These are phyloP conservation scores for Lepidocolaptes lacrymiger DNA, from an alignment of 2,797 vertebrate species.

Conservation along the genomic window DNA sequence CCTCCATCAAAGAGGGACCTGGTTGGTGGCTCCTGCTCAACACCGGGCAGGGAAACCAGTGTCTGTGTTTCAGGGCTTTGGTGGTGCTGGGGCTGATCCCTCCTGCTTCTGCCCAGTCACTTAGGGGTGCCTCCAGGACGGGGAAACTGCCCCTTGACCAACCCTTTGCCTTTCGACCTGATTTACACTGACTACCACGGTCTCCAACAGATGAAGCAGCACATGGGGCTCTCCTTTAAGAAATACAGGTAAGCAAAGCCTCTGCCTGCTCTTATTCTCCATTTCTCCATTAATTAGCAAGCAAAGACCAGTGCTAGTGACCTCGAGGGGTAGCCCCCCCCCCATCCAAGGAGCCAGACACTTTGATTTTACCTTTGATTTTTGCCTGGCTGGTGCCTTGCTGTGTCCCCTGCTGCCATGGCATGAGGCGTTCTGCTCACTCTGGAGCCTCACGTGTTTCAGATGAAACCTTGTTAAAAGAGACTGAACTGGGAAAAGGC, in stretches of 20 bases:
- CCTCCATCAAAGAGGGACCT: background rate
- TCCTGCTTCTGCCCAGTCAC: slow-evolving; percentile 80
- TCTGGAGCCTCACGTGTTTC: accelerated
- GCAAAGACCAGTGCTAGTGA: background rate
- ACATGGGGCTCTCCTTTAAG: slow-evolving; percentile 97
- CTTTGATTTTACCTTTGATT: background rate
- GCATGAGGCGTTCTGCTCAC: accelerated
- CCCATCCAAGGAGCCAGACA: background rate
- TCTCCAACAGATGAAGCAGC: slow-evolving; percentile 96
- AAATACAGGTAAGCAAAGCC: slow-evolving; percentile 90
- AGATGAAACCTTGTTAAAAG: background rate
- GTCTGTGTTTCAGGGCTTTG: background rate
- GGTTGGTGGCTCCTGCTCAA: background rate
- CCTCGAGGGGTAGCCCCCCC: background rate
- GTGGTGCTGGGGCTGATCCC: slow-evolving; percentile 27
- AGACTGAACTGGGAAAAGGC: background rate
- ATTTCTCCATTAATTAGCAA: background rate
- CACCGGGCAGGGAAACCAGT: background rate
- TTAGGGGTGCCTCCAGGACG: slow-evolving; percentile 95
- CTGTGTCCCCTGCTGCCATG: background rate
- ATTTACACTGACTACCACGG: slow-evolving; percentile 98
- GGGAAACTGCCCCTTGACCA: slow-evolving; percentile 93
- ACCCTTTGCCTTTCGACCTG: slow-evolving; percentile 92
- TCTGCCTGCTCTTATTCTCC: background rate
- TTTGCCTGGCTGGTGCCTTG: background rate